Evolutionary conservation across 2,888 invertebrate species (phyloP).

Genomic region (Trissolcus japonicus): DNA sequence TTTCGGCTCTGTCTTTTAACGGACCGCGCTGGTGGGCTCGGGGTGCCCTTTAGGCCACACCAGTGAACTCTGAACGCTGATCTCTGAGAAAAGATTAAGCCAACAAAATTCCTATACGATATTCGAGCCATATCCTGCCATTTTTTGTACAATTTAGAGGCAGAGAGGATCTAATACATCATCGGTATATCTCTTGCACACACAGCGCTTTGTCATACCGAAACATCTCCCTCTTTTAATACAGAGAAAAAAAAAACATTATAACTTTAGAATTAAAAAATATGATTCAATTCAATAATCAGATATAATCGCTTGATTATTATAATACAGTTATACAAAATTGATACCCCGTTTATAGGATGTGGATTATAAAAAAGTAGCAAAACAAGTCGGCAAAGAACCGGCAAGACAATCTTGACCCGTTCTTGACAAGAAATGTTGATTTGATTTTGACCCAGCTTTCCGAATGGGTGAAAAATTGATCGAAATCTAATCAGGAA

Average conservation of each 20-base stretch:
- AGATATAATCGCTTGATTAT: too few species aligned
- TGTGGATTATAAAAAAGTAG: too few species aligned
- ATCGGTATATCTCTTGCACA: neutral
- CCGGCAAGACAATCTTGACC: constrained; percentile 3
- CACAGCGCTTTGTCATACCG: neutral
- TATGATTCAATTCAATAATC: too few species aligned
- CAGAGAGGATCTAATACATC: neutral
- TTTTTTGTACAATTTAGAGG: constrained; percentile 2
- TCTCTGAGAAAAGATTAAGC: constrained; percentile 54
- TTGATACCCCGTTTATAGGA: too few species aligned
- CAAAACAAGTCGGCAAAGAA: neutral
- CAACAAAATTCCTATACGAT: constrained; percentile 35
- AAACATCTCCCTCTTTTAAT: neutral
- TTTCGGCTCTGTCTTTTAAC: constrained; percentile 57
- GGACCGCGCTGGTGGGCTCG: constrained; percentile 21
- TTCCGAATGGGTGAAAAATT: neutral
- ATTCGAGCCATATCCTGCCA: constrained; percentile 17
- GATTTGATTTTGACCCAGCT: constrained; percentile 7
- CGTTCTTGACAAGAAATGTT: constrained; percentile 3
- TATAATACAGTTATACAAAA: too few species aligned
- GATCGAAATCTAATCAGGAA: constrained; percentile 6
- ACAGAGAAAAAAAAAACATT: too few species aligned
- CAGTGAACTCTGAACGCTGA: constrained; percentile 28
- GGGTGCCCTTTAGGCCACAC: constrained; percentile 19
- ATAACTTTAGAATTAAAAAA: too few species aligned